Conservation (phyloP, 37 sponge, comb jelly and placozoan species). For the Agelas oroides region DNA sequence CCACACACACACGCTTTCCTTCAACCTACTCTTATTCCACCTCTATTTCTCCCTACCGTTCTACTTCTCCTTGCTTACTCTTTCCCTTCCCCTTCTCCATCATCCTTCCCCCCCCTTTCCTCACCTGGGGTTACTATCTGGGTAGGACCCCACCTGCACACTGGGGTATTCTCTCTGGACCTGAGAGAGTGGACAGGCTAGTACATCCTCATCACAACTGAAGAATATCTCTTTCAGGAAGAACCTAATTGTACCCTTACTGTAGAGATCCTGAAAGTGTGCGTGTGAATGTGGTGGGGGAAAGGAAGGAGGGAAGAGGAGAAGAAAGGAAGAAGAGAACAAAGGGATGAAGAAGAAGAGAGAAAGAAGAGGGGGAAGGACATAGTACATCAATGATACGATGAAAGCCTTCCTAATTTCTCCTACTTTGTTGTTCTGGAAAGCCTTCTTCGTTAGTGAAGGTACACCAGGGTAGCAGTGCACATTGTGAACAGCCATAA, state of each 20-base stretch:
- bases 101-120: neutral
- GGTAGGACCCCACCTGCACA: constrained; percentile 87
- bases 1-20: too few species aligned
- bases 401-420: neutral
- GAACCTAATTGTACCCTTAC: constrained; percentile 20
- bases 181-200: constrained; percentile 52
- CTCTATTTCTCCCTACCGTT: neutral
- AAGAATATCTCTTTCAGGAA: constrained; percentile 66
- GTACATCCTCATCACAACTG: constrained; percentile 51
- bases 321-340: too few species aligned
- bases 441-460: constrained; percentile 33
- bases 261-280: constrained; percentile 66
- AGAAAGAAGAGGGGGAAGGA: neutral
- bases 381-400: too few species aligned
- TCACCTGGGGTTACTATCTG: constrained; percentile 12
- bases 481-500: constrained; percentile 75
- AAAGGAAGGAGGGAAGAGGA: neutral
- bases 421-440: constrained; percentile 52
- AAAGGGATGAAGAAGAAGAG: too few species aligned
- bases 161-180: constrained; percentile 49
- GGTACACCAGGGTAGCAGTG: constrained; percentile 88
- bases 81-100: neutral
- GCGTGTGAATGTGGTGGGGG: too few species aligned
- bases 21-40: too few species aligned
- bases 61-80: too few species aligned